Conservation (phyloP, 2,797 vertebrate genomes). For the Hapalemur alaotrensis region DNA sequence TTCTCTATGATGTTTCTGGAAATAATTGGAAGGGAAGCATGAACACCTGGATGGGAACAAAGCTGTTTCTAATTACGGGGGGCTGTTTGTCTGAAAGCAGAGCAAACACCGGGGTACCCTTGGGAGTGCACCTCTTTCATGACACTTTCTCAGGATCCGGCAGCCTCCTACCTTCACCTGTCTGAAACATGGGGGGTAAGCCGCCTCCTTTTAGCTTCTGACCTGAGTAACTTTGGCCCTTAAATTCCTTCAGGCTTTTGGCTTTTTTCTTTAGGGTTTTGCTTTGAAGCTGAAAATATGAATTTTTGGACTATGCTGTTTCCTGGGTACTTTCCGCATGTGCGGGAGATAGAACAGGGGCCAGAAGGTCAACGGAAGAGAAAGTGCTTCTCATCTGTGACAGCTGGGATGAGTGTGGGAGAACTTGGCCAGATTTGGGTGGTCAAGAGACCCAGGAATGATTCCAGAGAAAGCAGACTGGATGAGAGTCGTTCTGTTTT, state of each 20-base stretch:
- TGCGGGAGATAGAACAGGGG: not conserved
- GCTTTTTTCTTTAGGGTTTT: not conserved
- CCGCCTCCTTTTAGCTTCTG: not conserved
- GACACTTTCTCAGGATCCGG: not conserved
- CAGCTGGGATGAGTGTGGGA: conserved; percentile 14
- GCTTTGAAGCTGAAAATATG: conserved; percentile 41
- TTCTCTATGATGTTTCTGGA: conserved; percentile 59
- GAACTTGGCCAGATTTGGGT: not conserved
- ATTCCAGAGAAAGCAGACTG: not conserved
- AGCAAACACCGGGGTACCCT: not conserved
- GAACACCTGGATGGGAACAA: conserved; percentile 48
- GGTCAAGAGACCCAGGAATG: not conserved
- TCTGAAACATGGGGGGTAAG: not conserved
- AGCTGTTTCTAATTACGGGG: conserved; percentile 58
- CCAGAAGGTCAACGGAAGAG: conserved; percentile 40
- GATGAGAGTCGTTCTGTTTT: not conserved
- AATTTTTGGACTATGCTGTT: not conserved
- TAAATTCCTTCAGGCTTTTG: conserved; percentile 8
- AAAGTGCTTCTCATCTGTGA: conserved; percentile 22
- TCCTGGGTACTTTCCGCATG: conserved; percentile 48
- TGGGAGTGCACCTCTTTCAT: not conserved
- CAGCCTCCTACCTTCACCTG: not conserved
- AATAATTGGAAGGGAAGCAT: conserved; percentile 51
- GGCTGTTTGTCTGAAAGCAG: conserved; percentile 51
- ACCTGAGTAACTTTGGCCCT: not conserved